A percentile compares a stretch with the other conserved stretches of the same genome.
These are phyloP conservation scores for Cryptophagus acutangulus DNA, from an alignment of 2,888 invertebrate species.

Conservation along the genomic window DNA sequence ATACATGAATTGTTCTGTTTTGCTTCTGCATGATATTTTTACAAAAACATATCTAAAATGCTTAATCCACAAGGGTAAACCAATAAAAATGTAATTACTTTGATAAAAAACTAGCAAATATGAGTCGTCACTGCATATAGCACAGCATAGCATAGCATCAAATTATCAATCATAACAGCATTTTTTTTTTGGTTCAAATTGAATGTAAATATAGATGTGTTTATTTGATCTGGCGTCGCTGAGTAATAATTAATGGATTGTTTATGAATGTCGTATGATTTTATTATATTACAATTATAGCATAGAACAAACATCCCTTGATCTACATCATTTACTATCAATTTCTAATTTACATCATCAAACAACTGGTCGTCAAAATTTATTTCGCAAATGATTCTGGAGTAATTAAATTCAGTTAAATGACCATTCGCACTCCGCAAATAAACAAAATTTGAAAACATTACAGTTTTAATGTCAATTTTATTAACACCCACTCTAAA, in stretches of 20 bases:
- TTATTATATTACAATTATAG: slow-evolving; percentile 34
- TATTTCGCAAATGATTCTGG: slow-evolving; percentile 9
- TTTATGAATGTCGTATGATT: slow-evolving; percentile 43
- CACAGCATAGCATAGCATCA: too few species aligned
- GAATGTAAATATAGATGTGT: too few species aligned
- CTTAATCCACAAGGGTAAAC: too few species aligned
- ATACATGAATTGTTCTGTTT: too few species aligned
- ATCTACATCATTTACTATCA: slow-evolving; percentile 18
- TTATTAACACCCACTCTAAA: slow-evolving; percentile 3
- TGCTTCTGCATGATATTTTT: too few species aligned
- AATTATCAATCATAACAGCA: too few species aligned
- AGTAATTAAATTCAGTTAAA: slow-evolving; percentile 8
- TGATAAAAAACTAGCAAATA: too few species aligned
- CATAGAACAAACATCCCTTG: slow-evolving; percentile 20
- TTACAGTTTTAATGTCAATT: slow-evolving; percentile 3
- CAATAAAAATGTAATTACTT: too few species aligned
- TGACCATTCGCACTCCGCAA: slow-evolving; percentile 5
- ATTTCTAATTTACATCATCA: slow-evolving; percentile 21
- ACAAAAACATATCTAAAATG: too few species aligned
- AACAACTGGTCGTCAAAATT: slow-evolving; percentile 7
- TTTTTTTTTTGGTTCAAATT: too few species aligned
- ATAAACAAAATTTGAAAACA: slow-evolving; percentile 8
- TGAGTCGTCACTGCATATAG: too few species aligned
- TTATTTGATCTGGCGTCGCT: slow-evolving; percentile 45
- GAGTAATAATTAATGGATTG: slow-evolving; percentile 45